Conservation (phyloP, 2,113 vertebrate genomes). For the Phylloscopus whistleri region DNA sequence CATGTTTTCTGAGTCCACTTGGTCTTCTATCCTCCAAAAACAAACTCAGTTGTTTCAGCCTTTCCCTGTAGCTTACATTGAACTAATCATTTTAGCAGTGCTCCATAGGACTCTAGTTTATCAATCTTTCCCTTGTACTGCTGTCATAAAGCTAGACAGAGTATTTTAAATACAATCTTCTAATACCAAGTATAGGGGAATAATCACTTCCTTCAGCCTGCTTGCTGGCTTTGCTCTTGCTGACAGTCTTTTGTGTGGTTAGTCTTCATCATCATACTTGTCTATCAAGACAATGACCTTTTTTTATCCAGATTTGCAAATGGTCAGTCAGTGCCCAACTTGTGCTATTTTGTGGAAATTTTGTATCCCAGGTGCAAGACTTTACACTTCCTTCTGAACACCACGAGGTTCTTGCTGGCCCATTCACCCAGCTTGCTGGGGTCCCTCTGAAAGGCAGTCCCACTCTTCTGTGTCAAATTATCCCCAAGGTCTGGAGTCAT, state of each 20-base stretch:
- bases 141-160: not conserved
- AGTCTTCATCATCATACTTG: not conserved
- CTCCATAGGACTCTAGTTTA: not conserved
- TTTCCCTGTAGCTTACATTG: not conserved
- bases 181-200: not conserved
- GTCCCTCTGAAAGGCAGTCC: not conserved
- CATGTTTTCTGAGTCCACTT: not conserved
- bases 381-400: not conserved
- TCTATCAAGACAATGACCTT: not conserved
- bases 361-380: not conserved
- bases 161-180: not conserved
- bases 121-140: not conserved
- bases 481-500: not conserved
- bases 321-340: not conserved
- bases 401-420: not conserved
- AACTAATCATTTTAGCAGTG: not conserved
- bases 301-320: not conserved
- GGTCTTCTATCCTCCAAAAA: not conserved
- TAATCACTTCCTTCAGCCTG: not conserved
- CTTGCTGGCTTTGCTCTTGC: not conserved
- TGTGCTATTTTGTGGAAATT: not conserved
- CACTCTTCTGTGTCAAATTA: not conserved
- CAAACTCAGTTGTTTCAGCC: not conserved
- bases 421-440: not conserved
- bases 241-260: not conserved